These are phyloP conservation scores for Perca flavescens DNA, from an alignment of 2,113 vertebrate genomes.

Conservation along the genomic window DNA sequence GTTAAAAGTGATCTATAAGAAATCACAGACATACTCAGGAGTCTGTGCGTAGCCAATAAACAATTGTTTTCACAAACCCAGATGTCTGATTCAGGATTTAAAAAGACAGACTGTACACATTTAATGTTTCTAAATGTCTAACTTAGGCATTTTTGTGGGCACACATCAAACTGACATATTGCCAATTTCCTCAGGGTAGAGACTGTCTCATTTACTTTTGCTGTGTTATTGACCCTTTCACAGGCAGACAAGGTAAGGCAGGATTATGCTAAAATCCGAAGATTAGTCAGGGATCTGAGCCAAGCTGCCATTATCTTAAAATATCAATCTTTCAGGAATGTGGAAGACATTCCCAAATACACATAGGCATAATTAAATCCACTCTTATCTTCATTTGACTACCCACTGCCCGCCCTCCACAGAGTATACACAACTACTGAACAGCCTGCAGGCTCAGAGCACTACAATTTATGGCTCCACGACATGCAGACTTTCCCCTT, in stretches of 20 bases:
- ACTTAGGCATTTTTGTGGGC: slow-evolving; percentile 16
- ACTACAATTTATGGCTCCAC: slow-evolving; percentile 46
- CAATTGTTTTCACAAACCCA: slow-evolving; percentile 30
- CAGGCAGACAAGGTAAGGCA: slow-evolving; percentile 25
- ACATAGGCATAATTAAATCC: slow-evolving; percentile 47
- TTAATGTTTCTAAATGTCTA: neutral
- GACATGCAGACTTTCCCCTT: slow-evolving; percentile 44
- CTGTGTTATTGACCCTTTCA: slow-evolving; percentile 47
- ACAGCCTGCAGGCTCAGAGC: slow-evolving; percentile 35
- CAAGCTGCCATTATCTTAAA: slow-evolving; percentile 51
- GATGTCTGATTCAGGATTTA: slow-evolving; percentile 13
- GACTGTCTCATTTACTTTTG: slow-evolving; percentile 35
- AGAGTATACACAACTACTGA: slow-evolving; percentile 27
- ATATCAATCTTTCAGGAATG: slow-evolving; percentile 59
- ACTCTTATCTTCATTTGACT: slow-evolving; percentile 45
- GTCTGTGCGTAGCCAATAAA: slow-evolving; percentile 17
- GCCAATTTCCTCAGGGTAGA: slow-evolving; percentile 37
- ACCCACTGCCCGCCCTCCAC: slow-evolving; percentile 27
- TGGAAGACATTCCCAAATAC: slow-evolving; percentile 42
- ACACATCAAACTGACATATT: slow-evolving; percentile 24
- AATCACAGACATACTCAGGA: slow-evolving; percentile 25
- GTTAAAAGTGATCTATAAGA: slow-evolving; percentile 37
- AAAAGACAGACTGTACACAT: slow-evolving; percentile 3
- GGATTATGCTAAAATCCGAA: slow-evolving; percentile 56
- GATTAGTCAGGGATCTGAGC: slow-evolving; percentile 58